Conservation (phyloP, 2,888 invertebrate species). For the Andrena dorsata region DNA sequence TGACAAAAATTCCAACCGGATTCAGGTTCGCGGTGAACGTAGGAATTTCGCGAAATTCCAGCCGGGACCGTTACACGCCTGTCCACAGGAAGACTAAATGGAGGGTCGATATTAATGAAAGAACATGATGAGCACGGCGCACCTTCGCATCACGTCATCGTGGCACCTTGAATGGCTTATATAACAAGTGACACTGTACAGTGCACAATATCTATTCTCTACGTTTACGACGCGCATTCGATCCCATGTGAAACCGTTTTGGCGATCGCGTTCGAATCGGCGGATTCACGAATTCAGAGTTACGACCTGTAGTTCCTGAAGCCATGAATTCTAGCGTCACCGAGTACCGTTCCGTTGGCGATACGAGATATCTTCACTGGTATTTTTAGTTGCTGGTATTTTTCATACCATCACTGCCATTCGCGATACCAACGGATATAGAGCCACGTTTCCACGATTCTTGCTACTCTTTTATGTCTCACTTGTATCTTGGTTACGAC, state of each 20-base stretch:
- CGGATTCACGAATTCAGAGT: conserved; percentile 10
- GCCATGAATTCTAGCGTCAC: conserved; percentile 19
- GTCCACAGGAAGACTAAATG: conserved; percentile 46
- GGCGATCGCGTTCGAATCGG: conserved; percentile 4
- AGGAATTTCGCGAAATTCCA: conserved; percentile 61
- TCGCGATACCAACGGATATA: background rate
- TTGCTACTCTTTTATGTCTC: too few relatives aligned
- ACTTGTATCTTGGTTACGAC: too few relatives aligned
- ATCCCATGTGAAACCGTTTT: background rate
- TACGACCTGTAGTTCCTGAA: background rate
- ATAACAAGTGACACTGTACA: conserved; percentile 71
- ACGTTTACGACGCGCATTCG: conserved; percentile 31
- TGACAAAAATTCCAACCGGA: background rate
- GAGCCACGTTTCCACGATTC: too few relatives aligned
- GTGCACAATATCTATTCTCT: conserved; percentile 51
- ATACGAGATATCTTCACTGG: background rate
- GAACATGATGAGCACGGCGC: conserved; percentile 79
- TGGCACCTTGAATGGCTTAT: conserved; percentile 79
- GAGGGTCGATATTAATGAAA: conserved; percentile 75
- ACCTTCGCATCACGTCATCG: conserved; percentile 79
- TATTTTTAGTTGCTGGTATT: background rate
- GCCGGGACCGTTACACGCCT: conserved; percentile 61
- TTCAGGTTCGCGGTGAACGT: conserved; percentile 3
- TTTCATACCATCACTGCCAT: background rate
- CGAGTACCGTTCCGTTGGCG: background rate